These are phyloP conservation scores for Epistrophella euchroma DNA, from an alignment of 2,888 invertebrate species.

Conservation along the genomic window DNA sequence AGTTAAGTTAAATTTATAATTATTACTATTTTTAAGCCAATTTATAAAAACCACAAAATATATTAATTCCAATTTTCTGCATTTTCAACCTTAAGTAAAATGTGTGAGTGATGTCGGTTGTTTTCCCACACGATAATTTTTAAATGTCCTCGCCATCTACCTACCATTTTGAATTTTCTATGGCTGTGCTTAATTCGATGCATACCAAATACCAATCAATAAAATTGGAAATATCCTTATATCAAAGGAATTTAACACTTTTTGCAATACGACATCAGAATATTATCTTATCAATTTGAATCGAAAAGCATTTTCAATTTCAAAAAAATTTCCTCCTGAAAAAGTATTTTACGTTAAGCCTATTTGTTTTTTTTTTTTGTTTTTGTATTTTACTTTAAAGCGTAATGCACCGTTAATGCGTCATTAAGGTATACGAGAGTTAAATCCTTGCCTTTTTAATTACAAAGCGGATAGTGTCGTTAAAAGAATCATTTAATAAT, in stretches of 20 bases:
- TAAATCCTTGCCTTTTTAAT: slow-evolving; percentile 46
- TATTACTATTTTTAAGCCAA: too few relatives aligned
- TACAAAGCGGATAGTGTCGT: slow-evolving; percentile 55
- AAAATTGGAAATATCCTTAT: background rate
- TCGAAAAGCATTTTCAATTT: slow-evolving; percentile 45
- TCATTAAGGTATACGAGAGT: slow-evolving; percentile 55
- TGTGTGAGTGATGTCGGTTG: too few relatives aligned
- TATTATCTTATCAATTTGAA: slow-evolving; percentile 32
- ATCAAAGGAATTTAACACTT: background rate
- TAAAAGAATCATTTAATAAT: slow-evolving; percentile 70
- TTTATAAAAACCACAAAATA: too few relatives aligned
- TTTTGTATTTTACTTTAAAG: background rate
- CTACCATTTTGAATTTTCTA: background rate
- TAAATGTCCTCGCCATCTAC: background rate
- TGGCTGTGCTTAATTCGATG: background rate
- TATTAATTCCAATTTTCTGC: too few relatives aligned
- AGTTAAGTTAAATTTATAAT: too few relatives aligned
- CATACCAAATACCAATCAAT: background rate
- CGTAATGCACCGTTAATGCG: slow-evolving; percentile 65
- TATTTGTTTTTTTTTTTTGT: slow-evolving; percentile 12
- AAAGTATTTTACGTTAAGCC: slow-evolving; percentile 42
- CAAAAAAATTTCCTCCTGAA: slow-evolving; percentile 23
- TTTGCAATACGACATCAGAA: background rate
- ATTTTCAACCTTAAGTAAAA: too few relatives aligned
- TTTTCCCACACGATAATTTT: background rate